phyloP scores from a whole-genome alignment of 2,113 vertebrate species.

The Macaca mulatta region DNA sequence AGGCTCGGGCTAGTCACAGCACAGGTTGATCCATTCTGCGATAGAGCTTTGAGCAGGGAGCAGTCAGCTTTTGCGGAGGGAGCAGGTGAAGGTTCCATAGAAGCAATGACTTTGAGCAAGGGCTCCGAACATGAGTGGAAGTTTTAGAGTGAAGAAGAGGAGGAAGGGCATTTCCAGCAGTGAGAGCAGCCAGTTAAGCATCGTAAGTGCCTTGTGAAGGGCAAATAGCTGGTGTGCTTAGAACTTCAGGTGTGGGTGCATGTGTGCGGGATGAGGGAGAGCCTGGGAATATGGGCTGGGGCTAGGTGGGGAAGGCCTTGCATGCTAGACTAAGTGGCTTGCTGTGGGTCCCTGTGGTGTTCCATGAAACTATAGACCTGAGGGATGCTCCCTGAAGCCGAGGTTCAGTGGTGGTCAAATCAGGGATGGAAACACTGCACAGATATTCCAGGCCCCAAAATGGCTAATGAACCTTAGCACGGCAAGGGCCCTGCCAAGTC shows the following conservation, averaged over 20 bases:
- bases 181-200: neutral
- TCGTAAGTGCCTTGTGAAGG: neutral
- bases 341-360: neutral
- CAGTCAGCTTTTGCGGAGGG: neutral
- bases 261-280: too few species aligned
- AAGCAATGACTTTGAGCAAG: neutral
- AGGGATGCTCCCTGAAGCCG: neutral
- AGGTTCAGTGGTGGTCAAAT: neutral
- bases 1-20: neutral
- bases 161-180: neutral
- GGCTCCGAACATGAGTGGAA: neutral
- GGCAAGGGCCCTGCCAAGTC: neutral
- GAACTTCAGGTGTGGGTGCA: neutral
- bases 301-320: neutral
- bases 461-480: rapidly evolving
- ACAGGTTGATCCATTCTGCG: neutral
- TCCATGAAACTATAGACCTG: neutral
- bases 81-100: neutral
- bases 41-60: neutral
- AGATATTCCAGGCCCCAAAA: too few species aligned
- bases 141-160: neutral
- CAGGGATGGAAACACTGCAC: neutral
- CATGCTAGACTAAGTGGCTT: neutral
- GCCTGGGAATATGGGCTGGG: neutral
- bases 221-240: neutral